Base-by-base conservation (phyloP, 2,888 invertebrate species). In the Chrysomela aeneicollis region DNA sequence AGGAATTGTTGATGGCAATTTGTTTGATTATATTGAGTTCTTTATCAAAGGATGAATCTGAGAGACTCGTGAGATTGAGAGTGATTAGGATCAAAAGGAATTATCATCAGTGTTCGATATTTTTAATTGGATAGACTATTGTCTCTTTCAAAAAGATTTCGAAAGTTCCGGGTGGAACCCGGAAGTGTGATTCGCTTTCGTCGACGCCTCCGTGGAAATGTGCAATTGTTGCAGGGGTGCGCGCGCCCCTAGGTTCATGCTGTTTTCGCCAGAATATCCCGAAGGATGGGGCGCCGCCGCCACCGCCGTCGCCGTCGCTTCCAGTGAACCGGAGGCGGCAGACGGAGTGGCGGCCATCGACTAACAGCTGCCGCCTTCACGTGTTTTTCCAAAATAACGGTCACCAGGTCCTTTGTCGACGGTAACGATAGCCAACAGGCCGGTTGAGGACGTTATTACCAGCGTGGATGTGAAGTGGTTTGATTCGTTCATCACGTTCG, bases 271-370 rank as follows among this genome's bases (percentile, higher is more conserved):
- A 42, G 42, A 42, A 3, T 42, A n/a, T 42, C 12, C 42, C 42
- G 42, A 42, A 15, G 42, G 42, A 42, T n/a, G n/a, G 15, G 15
- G 15, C 15, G 4, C 15, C 35, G 10, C 10, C 35, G 35, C 35
- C 6, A 12, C 35, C 26, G 6, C 3, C 26, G 6, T 6, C 26
- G 26, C 26, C 26, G 26, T 6, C 26, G 26, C 9, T 12, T 35
- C n/a, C 42, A 42, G 42, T 42, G 42, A 42, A 42, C 42, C 42
- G n/a, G 42, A 3, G 42, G 42, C 42, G 42, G 42, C 15, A 42
- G 42, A 42, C 42, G n/a, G 42, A 42, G 42, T 42, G 42, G 42
- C 42, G n/a, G 42, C 42, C 15, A 15, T n/a, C 42, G 42, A 12
- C 15, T 1, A 15, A 2, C 15, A 42, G 42, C 3, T 42, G 42